Percentiles rank a stretch among this genome's conserved stretches.
Evolutionary conservation across 2,113 vertebrate species (phyloP).

Genomic region (Nibea albiflora): DNA sequence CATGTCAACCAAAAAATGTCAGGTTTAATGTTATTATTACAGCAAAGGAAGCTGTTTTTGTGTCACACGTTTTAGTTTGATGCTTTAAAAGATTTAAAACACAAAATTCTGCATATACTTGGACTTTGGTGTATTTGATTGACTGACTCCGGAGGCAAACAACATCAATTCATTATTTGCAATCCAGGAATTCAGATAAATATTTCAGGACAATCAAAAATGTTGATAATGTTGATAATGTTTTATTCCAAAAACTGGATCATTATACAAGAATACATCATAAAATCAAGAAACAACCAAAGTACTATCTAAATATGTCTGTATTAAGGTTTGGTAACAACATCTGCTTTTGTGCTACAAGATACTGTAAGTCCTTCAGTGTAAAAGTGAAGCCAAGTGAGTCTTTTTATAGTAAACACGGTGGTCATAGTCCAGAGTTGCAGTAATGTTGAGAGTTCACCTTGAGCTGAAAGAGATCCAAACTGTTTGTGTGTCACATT

Average conservation of each 20-base stretch:
- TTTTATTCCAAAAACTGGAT: slow-evolving; percentile 76
- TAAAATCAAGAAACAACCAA: slow-evolving; percentile 39
- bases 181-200: slow-evolving; percentile 7
- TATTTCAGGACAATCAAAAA: slow-evolving; percentile 43
- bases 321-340: slow-evolving; percentile 32
- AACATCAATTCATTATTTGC: slow-evolving; percentile 1
- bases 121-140: background rate
- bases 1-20: no score
- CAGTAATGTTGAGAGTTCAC: background rate
- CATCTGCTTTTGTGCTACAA: slow-evolving; percentile 16
- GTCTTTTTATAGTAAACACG: slow-evolving; percentile 31
- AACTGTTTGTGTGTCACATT: slow-evolving; percentile 9
- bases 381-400: slow-evolving; percentile 27
- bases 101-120: background rate
- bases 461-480: background rate
- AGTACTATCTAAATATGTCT: slow-evolving; percentile 1
- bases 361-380: slow-evolving; percentile 20
- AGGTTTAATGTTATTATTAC: no score
- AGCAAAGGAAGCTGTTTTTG: background rate
- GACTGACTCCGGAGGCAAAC: slow-evolving; percentile 1
- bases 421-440: slow-evolving; percentile 6
- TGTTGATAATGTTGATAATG: background rate
- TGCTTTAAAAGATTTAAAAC: background rate
- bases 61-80: background rate
- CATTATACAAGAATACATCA: slow-evolving; percentile 39